Conservation (phyloP, 2,113 vertebrate species). For the Strigops habroptila region DNA sequence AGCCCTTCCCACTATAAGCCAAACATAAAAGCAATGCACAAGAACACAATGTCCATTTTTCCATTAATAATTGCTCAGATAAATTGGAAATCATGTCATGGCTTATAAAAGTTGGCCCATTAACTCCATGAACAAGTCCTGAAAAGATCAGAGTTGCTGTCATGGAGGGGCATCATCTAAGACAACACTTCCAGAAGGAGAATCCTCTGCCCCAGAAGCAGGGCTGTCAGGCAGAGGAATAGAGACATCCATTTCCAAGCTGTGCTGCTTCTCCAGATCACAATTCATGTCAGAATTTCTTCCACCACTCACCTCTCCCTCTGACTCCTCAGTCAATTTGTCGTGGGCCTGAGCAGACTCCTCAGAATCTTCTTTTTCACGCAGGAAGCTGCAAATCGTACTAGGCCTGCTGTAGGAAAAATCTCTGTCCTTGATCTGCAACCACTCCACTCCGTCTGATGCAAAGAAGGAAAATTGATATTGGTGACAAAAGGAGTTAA, state of each 20-base stretch:
- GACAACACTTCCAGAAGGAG: constrained; percentile 35
- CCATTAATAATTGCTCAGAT: neutral
- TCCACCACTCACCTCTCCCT: constrained; percentile 59
- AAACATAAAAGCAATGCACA: neutral
- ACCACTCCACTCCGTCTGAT: constrained; percentile 77
- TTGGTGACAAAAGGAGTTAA: neutral
- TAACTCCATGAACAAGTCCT: neutral
- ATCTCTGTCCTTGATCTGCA: constrained; percentile 78
- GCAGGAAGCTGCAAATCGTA: constrained; percentile 74
- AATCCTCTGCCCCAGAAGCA: constrained; percentile 47
- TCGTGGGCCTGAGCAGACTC: constrained; percentile 54
- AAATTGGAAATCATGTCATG: neutral
- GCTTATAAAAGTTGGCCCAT: neutral
- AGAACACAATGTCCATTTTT: neutral
- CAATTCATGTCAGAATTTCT: constrained; percentile 8
- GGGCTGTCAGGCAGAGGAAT: neutral
- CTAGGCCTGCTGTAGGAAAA: constrained; percentile 73
- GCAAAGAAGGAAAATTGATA: neutral
- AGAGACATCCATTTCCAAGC: constrained; percentile 37
- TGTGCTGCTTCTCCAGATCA: constrained; percentile 36
- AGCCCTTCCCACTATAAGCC: neutral
- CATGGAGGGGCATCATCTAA: constrained; percentile 43
- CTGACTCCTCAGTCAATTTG: constrained; percentile 65
- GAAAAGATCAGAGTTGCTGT: neutral
- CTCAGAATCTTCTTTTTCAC: constrained; percentile 74